A percentile compares a stretch with the other conserved stretches of the same genome.
Conservation (phyloP, 2,113 vertebrate species). For the Mellivora capensis region DNA sequence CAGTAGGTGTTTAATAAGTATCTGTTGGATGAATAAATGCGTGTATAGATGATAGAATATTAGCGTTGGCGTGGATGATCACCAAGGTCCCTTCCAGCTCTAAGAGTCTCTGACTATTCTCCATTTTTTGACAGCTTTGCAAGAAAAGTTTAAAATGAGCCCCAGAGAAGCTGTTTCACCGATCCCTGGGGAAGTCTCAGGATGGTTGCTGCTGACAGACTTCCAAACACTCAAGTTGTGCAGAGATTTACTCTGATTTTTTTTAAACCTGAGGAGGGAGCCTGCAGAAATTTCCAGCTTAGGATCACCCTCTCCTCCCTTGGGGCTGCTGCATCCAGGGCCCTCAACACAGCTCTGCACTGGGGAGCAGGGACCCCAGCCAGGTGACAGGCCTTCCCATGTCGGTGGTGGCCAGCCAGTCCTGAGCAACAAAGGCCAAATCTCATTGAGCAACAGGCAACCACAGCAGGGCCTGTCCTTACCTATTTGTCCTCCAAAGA, state of each 20-base stretch:
- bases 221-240: constrained; percentile 57
- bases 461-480: neutral
- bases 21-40: constrained; percentile 24
- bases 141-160: constrained; percentile 62
- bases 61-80: neutral
- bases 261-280: neutral
- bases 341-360: neutral
- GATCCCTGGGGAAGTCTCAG: neutral
- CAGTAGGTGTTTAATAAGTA: constrained; percentile 57
- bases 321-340: neutral
- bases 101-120: constrained; percentile 33
- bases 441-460: neutral
- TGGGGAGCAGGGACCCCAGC: neutral
- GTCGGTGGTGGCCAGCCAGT: neutral
- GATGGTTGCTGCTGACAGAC: constrained; percentile 48
- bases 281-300: neutral
- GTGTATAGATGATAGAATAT: neutral
- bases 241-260: constrained; percentile 36
- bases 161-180: constrained; percentile 29
- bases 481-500: neutral
- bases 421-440: neutral
- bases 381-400: neutral
- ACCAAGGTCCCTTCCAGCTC: constrained; percentile 50
- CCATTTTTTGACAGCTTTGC: constrained; percentile 55
- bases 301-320: neutral